Evolutionary conservation across 2,113 vertebrate species (phyloP), one percentile per base, ranked within the genome.

Genomic region (Phrynocephalus versicolor): DNA sequence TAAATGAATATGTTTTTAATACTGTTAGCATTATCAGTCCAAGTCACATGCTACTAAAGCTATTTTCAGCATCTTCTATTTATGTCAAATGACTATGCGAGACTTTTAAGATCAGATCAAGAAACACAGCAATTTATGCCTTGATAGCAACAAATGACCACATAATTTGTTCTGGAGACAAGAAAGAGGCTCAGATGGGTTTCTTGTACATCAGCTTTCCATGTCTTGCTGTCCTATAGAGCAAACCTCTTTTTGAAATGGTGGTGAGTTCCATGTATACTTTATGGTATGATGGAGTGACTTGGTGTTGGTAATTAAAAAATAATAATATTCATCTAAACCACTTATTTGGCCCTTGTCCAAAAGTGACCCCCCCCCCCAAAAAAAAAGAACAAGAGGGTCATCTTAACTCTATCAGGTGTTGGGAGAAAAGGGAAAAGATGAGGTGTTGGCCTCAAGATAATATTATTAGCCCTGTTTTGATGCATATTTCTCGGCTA

Each of bases 71-170:
- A 51, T 37, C n/a, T 51, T 3, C 0, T 65, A 8, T 65, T 81
- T 67, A 77, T 57, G n/a, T 77, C 77, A 88, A 77, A 35, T 14
- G n/a, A 57, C 79, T 85, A 64, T 27, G 1, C 55, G 75, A 77
- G 41, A 72, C n/a, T 87, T 88, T 92, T 92, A 93, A 89, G 84
- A 90, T 71, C 62, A 25, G 78, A 81, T 88, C 87, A 88, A 0
- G 0, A 39, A 33, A 82, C 51, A 71, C 60, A 83, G 18, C 51
- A 84, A 84, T 55, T 70, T 37, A 83, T 90, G 89, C 72, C 10
- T 69, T 81, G 86, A 25, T 23, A 6, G 45, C 45, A 30, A 64
- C 62, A 76, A 73, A 58, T 14, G 2, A 12, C 79, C 13, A 45
- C 62, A 65, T 65, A 33, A 39, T 15, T 39, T 41, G 71, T 33